Conservation (phyloP, 92 coral and sea anemone species). For the Phenganax marumi region DNA sequence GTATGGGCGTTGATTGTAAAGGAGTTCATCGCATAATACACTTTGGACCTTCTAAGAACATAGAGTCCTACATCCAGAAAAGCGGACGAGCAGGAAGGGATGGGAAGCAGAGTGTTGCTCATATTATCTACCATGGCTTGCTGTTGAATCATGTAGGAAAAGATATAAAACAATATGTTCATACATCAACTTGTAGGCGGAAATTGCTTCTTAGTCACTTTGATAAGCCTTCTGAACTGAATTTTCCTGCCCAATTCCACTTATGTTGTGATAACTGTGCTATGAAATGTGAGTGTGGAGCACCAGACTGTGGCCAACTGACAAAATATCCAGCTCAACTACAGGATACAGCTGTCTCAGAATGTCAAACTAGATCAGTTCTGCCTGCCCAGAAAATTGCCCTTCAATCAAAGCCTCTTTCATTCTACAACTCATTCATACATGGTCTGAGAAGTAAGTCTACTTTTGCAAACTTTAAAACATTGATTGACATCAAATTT, state of each 20-base stretch:
- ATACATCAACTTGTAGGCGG: slow-evolving; percentile 40
- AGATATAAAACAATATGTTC: slow-evolving; percentile 54
- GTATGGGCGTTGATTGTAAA: not conserved
- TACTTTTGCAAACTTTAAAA: slow-evolving; percentile 36
- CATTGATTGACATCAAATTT: slow-evolving; percentile 54
- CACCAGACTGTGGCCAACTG: slow-evolving; percentile 38
- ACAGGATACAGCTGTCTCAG: slow-evolving; percentile 6
- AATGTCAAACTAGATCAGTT: slow-evolving; percentile 31
- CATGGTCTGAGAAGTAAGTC: slow-evolving; percentile 36
- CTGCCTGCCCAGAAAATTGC: slow-evolving; percentile 30
- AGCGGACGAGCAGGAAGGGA: slow-evolving; percentile 68
- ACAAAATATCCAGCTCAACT: slow-evolving; percentile 37
- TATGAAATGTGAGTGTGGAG: slow-evolving; percentile 45
- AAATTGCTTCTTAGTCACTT: slow-evolving; percentile 48
- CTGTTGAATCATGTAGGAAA: slow-evolving; percentile 57
- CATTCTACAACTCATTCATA: slow-evolving; percentile 47
- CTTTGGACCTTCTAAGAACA: no score
- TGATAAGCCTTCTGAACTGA: slow-evolving; percentile 29
- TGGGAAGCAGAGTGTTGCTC: slow-evolving; percentile 54
- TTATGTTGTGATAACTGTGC: slow-evolving; percentile 71
- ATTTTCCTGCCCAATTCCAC: slow-evolving; percentile 45
- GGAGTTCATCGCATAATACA: no score
- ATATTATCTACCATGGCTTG: slow-evolving; percentile 53
- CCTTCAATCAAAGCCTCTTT: slow-evolving; percentile 5
- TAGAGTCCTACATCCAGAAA: slow-evolving; percentile 62